Percentiles rank a stretch among this genome's conserved stretches.
phyloP scores from a whole-genome alignment of 2,113 vertebrate species.

The Tychaedon coryphoeus region DNA sequence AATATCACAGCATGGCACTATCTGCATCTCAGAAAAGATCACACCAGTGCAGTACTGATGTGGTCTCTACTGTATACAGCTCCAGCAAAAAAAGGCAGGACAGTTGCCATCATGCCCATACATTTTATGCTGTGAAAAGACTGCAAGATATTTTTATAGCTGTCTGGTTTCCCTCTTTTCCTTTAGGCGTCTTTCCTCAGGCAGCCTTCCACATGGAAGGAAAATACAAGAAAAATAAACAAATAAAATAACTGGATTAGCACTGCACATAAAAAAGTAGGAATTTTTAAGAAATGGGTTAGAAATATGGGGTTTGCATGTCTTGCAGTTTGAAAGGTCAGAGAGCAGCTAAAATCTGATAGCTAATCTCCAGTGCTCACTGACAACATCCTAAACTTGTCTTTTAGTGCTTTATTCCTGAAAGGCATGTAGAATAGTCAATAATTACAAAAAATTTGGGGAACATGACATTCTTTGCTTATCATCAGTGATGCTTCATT shows the following conservation, averaged over 20 bases:
- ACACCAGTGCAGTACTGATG: not conserved
- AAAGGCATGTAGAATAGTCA: not conserved
- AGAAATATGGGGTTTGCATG: not conserved
- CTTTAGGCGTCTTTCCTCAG: not conserved
- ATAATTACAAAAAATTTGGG: not conserved
- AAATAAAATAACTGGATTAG: not conserved
- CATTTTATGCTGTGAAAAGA: not conserved
- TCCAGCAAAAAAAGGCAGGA: not conserved
- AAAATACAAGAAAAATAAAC: not conserved
- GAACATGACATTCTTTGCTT: not conserved
- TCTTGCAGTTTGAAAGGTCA: not conserved
- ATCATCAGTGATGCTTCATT: not conserved
- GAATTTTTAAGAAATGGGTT: not conserved
- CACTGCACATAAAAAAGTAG: not conserved
- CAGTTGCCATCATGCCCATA: not conserved
- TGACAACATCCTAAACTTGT: not conserved
- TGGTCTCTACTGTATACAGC: not conserved
- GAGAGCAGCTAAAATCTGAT: not conserved
- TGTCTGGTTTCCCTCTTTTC: not conserved
- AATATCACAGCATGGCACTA: conserved; percentile 25
- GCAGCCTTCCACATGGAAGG: conserved; percentile 28
- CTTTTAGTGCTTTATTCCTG: not conserved
- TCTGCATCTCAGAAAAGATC: not conserved
- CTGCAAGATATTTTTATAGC: not conserved
- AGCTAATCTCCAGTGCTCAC: not conserved